phyloP scores from a whole-genome alignment of 2,888 invertebrate species.

The Euphydryas editha region DNA sequence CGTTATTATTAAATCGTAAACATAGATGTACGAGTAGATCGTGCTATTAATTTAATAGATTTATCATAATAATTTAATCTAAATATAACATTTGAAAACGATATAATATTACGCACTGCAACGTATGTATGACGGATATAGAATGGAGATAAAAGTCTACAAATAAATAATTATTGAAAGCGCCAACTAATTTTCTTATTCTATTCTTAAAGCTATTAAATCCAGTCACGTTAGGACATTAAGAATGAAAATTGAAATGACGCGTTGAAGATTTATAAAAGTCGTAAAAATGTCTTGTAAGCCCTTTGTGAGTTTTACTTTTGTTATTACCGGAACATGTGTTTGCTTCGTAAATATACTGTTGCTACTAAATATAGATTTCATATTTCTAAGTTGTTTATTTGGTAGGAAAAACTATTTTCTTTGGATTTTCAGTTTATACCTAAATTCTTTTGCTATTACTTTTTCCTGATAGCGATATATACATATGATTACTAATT shows the following conservation, averaged over 20 bases:
- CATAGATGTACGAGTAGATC: too few relatives aligned
- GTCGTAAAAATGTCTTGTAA: slow-evolving; percentile 35
- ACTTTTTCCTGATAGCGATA: too few relatives aligned
- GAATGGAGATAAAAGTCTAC: too few relatives aligned
- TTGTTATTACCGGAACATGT: slow-evolving; percentile 28
- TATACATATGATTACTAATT: too few relatives aligned
- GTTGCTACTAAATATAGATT: slow-evolving; percentile 8
- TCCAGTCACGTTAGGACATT: slow-evolving; percentile 32
- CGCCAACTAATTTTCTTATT: neutral
- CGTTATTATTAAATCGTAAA: too few relatives aligned
- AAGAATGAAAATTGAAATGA: slow-evolving; percentile 43
- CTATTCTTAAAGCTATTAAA: slow-evolving; percentile 31
- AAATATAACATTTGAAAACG: too few relatives aligned
- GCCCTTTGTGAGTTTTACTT: slow-evolving; percentile 30
- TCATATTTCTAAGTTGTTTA: neutral
- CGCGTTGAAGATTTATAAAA: slow-evolving; percentile 40
- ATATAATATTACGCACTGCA: too few relatives aligned
- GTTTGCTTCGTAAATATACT: slow-evolving; percentile 12
- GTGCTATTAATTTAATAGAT: too few relatives aligned
- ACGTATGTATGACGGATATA: too few relatives aligned
- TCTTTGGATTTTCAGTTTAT: too few relatives aligned
- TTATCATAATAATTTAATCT: too few relatives aligned
- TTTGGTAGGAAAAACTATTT: neutral
- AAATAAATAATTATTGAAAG: neutral
- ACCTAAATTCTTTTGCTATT: too few relatives aligned